A percentile compares a stretch with the other conserved stretches of the same genome.
phyloP scores from a whole-genome alignment of 2,113 vertebrate species.

The Acanthochromis polyacanthus region DNA sequence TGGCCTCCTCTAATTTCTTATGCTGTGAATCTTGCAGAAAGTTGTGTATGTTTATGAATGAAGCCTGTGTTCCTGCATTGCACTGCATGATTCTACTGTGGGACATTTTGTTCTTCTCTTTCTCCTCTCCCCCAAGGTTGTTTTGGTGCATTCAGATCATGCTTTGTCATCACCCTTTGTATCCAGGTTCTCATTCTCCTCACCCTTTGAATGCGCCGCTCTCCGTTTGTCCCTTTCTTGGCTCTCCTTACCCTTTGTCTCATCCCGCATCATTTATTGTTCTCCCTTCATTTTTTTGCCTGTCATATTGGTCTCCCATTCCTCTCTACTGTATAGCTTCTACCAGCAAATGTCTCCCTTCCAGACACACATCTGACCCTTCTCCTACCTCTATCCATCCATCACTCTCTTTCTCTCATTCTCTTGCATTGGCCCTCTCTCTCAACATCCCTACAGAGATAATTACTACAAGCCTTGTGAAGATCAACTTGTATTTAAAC shows the following conservation, averaged over 20 bases:
- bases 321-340: slow-evolving; percentile 8
- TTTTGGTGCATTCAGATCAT: neutral
- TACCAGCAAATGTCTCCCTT: slow-evolving; percentile 35
- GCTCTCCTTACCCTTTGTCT: slow-evolving; percentile 1
- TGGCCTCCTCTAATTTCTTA: neutral
- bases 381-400: slow-evolving; percentile 54
- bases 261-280: neutral
- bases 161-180: slow-evolving; percentile 11
- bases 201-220: slow-evolving; percentile 1
- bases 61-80: neutral
- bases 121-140: neutral
- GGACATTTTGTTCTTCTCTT: neutral
- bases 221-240: neutral
- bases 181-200: slow-evolving; percentile 24
- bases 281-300: slow-evolving; percentile 10
- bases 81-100: neutral
- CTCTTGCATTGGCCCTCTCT: slow-evolving; percentile 20
- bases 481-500: slow-evolving; percentile 83
- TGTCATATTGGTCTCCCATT: neutral
- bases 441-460: slow-evolving; percentile 56
- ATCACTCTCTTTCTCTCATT: slow-evolving; percentile 38
- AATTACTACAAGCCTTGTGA: slow-evolving; percentile 80
- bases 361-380: slow-evolving; percentile 45
- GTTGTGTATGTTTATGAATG: slow-evolving; percentile 14
- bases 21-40: slow-evolving; percentile 3